Conservation (phyloP, 2,888 invertebrate genomes). For the Drosophila dives region DNA sequence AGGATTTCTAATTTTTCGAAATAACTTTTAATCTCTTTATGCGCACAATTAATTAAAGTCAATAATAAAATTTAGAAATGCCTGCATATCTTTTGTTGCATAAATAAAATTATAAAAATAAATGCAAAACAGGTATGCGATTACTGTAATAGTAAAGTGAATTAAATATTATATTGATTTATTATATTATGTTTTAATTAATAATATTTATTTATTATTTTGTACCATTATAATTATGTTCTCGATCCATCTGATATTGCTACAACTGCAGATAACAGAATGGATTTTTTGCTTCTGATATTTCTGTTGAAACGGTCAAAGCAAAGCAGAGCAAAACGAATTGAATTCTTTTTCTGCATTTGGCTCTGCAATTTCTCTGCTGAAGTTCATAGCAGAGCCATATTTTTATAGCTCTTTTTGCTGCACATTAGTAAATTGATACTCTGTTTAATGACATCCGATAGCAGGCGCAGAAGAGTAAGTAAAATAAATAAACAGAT, state of each 20-base stretch:
- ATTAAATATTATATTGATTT: background rate
- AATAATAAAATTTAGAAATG: background rate
- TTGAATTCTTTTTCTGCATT: background rate
- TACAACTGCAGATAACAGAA: background rate
- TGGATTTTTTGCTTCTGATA: background rate
- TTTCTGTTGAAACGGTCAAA: background rate
- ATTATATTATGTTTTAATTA: background rate
- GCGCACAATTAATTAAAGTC: too few species aligned
- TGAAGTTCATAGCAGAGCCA: background rate
- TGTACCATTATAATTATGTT: background rate
- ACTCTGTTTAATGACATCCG: background rate
- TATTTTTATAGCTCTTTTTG: background rate
- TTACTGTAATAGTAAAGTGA: background rate
- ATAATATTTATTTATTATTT: background rate
- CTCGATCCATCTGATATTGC: background rate
- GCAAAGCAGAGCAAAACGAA: background rate
- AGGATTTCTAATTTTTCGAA: too few species aligned
- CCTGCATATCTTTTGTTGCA: background rate
- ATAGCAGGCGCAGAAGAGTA: background rate
- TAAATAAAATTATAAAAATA: background rate
- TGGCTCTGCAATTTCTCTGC: background rate
- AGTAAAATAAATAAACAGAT: background rate
- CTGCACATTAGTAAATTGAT: background rate
- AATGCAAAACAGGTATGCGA: background rate
- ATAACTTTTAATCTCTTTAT: background rate